These are phyloP conservation scores for Callitettix versicolor DNA, from an alignment of 1,140 invertebrate species.

Conservation along the genomic window DNA sequence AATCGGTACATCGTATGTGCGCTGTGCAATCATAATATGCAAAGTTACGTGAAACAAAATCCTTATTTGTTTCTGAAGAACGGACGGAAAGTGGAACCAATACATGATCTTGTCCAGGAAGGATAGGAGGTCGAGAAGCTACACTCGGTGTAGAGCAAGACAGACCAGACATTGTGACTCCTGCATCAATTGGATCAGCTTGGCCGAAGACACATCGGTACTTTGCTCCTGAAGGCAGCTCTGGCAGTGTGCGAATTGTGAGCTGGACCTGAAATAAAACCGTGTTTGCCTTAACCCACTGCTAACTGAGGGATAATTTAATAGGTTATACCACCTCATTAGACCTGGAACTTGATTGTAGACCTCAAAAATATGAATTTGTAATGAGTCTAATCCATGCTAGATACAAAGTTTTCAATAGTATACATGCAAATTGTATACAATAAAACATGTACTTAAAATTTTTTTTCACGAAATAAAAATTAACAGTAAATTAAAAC, in stretches of 20 bases:
- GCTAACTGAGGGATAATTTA: too few relatives aligned
- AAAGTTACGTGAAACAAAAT: constrained; percentile 88
- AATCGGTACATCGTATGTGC: constrained; percentile 75
- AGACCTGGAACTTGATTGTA: too few relatives aligned
- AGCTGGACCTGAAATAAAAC: constrained; percentile 57
- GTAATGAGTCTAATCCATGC: not conserved
- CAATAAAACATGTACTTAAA: too few relatives aligned
- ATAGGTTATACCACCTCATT: too few relatives aligned
- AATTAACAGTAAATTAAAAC: too few relatives aligned
- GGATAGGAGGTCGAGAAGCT: constrained; percentile 64
- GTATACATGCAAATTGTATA: too few relatives aligned
- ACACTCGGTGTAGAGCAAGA: constrained; percentile 76
- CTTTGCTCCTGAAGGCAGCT: constrained; percentile 76
- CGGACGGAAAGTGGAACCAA: constrained; percentile 85
- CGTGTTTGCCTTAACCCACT: too few relatives aligned
- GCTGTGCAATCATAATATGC: constrained; percentile 89
- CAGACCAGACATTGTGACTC: constrained; percentile 66
- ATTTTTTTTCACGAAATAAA: too few relatives aligned
- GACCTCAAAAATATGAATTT: not conserved
- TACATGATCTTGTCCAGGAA: constrained; percentile 73
- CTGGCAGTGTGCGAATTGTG: constrained; percentile 79
- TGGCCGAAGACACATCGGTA: constrained; percentile 89
- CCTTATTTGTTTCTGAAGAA: constrained; percentile 87
- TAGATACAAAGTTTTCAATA: too few relatives aligned
- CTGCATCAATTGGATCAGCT: constrained; percentile 74